Base-by-base conservation (phyloP, 2,113 vertebrate genomes). In the Anguilla japonica region DNA sequence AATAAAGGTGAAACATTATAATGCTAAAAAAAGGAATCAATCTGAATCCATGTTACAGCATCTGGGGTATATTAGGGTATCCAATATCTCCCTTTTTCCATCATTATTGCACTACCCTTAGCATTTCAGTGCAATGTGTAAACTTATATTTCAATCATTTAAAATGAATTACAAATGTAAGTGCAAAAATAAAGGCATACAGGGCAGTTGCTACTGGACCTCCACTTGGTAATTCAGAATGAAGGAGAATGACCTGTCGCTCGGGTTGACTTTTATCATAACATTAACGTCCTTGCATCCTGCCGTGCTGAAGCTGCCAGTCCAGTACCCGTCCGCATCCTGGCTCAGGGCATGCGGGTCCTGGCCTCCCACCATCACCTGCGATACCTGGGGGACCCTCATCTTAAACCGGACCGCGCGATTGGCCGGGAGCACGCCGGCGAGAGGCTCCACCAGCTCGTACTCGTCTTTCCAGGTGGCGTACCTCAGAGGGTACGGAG, bases 161-260 rank as follows among this genome's bases (percentile, higher is more conserved):
- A 22, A 22, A 6, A 67, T 67, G 4, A 67, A 67, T 22, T 22
- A 67, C 18, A 67, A 22, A 67, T 26, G 22, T 22, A 67, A 67
- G 60, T 8, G 22, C 18, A 67, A 67, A 26, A 26, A 67, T 67
- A 8, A 67, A 67, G 0, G 26, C 6, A 1, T 5, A 34, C 71
- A 75, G 71, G n/a, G n/a, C 8, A 39, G 57, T 29, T 11, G 1
- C 41, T 88, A 89, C 40, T 56, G 20, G 4, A 16, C 86, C 2
- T 95, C 94, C 0, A 97, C 95, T 84, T 95, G 79, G 0, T 97
- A 97, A 26, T 93, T 96, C 83, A 97, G 94, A 87, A 96, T 94
- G 0, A 95, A 93, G 0, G 94, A 95, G 89, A 94, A 96, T 83
- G 92, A 95, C 83, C 29, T 94, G 92, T 96, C 95, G 91, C 95